Conservation (phyloP, 2,888 invertebrate species). For the Aquatica leii region DNA sequence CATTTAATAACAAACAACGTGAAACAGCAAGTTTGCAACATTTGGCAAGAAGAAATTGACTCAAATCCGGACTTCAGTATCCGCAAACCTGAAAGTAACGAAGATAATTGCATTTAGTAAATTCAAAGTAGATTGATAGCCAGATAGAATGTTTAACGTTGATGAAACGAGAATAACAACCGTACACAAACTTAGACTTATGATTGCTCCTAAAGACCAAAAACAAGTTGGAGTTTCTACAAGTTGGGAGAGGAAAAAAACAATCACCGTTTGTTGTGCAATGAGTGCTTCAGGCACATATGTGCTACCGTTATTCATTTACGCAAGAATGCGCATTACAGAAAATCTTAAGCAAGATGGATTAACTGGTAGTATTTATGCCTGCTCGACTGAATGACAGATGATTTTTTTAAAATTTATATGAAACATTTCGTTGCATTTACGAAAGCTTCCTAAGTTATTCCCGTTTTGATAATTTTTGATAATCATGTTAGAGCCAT, state of each 20-base stretch:
- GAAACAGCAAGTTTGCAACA: conserved; percentile 29
- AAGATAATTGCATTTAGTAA: conserved; percentile 5
- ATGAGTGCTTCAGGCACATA: conserved; percentile 1
- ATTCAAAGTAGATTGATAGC: conserved; percentile 9
- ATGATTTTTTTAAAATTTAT: neutral
- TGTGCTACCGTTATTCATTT: neutral
- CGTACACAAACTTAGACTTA: neutral
- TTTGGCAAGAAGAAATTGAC: conserved; percentile 1
- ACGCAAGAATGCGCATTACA: neutral
- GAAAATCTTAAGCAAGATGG: neutral
- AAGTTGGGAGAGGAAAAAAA: neutral
- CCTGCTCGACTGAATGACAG: neutral
- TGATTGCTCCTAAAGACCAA: neutral
- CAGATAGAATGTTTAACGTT: conserved; percentile 1
- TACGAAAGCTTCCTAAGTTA: neutral
- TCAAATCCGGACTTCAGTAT: conserved; percentile 6
- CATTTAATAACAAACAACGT: conserved; percentile 21
- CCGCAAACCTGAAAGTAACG: conserved; percentile 10
- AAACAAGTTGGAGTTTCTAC: neutral
- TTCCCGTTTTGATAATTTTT: neutral
- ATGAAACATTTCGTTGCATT: neutral
- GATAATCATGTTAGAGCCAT: neutral
- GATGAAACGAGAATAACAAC: conserved; percentile 9
- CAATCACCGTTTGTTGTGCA: conserved; percentile 14
- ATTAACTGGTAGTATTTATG: neutral